Evolutionary conservation across 2,113 vertebrate genomes (phyloP).

Genomic region (human (Homo sapiens)): DNA sequence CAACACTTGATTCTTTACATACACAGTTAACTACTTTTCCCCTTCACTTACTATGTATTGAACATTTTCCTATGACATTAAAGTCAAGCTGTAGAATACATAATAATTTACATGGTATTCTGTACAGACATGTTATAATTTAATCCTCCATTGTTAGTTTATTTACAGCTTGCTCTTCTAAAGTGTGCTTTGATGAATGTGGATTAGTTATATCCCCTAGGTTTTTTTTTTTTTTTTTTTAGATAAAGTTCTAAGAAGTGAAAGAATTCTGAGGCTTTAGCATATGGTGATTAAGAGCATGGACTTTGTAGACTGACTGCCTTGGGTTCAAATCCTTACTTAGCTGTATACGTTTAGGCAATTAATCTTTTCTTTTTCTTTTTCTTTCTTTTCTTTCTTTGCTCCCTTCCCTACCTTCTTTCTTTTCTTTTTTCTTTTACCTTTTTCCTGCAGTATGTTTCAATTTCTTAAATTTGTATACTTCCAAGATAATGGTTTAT

Average conservation of each 20-base stretch:
- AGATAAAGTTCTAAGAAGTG: conserved; percentile 3
- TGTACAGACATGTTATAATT: not conserved
- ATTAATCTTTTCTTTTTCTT: not conserved
- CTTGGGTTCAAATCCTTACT: not conserved
- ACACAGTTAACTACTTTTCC: not conserved
- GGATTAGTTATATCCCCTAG: not conserved
- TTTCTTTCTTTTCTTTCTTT: too few relatives aligned
- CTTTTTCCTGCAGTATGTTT: not conserved
- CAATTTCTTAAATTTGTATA: not conserved
- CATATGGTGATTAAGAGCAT: not conserved
- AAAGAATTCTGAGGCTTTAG: not conserved
- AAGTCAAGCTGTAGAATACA: not conserved
- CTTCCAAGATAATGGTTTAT: not conserved
- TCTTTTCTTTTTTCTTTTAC: too few relatives aligned
- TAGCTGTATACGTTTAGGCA: not conserved
- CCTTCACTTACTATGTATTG: not conserved
- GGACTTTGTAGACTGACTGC: not conserved
- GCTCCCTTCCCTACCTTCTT: too few relatives aligned
- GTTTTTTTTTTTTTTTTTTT: not conserved
- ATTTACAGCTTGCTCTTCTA: not conserved
- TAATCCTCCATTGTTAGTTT: not conserved
- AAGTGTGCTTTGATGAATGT: not conserved
- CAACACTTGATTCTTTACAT: not conserved
- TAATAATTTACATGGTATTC: not conserved
- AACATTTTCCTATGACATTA: not conserved